Evolutionary conservation across 2,888 invertebrate species (phyloP).

Genomic region (Alviniconcha strummeri): DNA sequence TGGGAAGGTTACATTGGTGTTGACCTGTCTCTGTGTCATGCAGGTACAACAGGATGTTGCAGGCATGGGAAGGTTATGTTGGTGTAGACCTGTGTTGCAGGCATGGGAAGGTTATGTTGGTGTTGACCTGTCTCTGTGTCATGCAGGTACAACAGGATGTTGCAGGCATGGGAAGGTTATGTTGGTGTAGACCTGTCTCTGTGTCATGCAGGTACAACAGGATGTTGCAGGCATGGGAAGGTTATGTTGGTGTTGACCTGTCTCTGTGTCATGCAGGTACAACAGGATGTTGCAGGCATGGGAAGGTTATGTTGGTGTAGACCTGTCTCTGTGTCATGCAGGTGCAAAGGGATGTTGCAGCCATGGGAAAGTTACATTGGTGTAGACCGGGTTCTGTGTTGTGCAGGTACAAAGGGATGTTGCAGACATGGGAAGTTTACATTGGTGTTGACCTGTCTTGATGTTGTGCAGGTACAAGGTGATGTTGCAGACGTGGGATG

Average conservation of each 20-base stretch:
- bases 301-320: too few relatives aligned
- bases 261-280: too few relatives aligned
- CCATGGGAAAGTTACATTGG: neutral
- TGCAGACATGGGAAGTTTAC: neutral
- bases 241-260: too few relatives aligned
- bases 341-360: neutral
- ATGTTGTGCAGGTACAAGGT: constrained; percentile 58
- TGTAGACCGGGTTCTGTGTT: neutral
- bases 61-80: too few relatives aligned
- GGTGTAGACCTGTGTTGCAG: neutral
- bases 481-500: constrained; percentile 68
- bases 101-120: neutral
- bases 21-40: too few relatives aligned
- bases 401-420: neutral
- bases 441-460: neutral
- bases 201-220: constrained; percentile 58
- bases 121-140: neutral
- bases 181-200: neutral
- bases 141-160: neutral
- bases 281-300: too few relatives aligned
- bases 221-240: constrained; percentile 68
- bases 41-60: too few relatives aligned
- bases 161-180: neutral
- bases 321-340: neutral
- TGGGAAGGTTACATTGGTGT: too few relatives aligned